Percentiles rank a stretch among this genome's conserved stretches.
Evolutionary conservation across 1,140 invertebrate species (phyloP).

Genomic region (Megathymus violae): DNA sequence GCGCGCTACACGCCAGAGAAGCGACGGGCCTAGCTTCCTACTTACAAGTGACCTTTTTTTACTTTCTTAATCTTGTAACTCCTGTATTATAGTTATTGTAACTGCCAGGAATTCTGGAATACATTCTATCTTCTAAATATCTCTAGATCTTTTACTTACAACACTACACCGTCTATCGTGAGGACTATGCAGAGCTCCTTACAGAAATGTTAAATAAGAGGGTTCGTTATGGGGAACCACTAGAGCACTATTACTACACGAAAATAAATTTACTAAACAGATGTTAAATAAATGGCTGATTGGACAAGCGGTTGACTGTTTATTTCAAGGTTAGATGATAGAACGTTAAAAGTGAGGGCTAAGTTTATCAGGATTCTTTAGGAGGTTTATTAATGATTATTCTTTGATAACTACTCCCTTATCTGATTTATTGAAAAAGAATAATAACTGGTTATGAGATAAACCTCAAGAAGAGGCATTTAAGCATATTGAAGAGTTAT

Average conservation of each 20-base stretch:
- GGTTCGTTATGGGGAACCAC: constrained; percentile 3
- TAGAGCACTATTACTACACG: not conserved
- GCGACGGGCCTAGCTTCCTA: too few species aligned
- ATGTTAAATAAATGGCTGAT: not conserved
- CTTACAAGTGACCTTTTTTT: too few species aligned
- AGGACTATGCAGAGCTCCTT: constrained; percentile 6
- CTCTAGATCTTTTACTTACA: too few species aligned
- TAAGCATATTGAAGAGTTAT: not conserved
- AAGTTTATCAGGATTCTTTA: constrained; percentile 11
- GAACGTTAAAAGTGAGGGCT: not conserved
- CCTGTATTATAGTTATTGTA: too few species aligned
- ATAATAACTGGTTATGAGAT: not conserved
- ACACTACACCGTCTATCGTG: too few species aligned
- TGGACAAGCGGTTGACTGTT: constrained; percentile 1
- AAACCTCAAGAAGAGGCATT: not conserved
- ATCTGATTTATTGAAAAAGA: constrained; percentile 2
- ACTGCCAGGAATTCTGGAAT: too few species aligned
- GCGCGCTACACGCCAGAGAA: too few species aligned
- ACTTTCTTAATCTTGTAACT: too few species aligned
- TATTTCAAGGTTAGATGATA: constrained; percentile 3
- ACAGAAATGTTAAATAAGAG: constrained; percentile 15
- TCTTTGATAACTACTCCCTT: not conserved
- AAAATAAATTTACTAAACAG: constrained; percentile 9
- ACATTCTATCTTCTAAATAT: not conserved
- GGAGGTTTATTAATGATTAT: constrained; percentile 12